These are phyloP conservation scores for Hippocampus barbouri DNA, from an alignment of 2,113 vertebrate species.

Conservation along the genomic window DNA sequence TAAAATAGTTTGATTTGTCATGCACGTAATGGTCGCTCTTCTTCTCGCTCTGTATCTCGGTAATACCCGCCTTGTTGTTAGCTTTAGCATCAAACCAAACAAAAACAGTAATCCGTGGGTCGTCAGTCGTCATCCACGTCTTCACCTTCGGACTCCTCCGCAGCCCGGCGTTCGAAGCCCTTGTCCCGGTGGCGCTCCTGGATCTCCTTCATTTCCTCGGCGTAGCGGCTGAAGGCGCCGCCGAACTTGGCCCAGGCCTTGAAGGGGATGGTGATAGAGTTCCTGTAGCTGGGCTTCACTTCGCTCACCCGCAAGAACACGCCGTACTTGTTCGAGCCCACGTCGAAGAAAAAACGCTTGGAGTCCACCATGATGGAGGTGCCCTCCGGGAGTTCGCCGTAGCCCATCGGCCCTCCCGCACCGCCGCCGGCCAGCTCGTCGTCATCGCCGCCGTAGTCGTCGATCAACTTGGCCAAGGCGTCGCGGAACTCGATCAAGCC, in stretches of 20 bases:
- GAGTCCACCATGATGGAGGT: constrained; percentile 94
- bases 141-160: constrained; percentile 90
- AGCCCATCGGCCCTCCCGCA: constrained; percentile 76
- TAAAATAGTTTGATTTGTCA: constrained; percentile 63
- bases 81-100: constrained; percentile 32
- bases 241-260: constrained; percentile 98
- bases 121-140: constrained; percentile 91
- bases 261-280: constrained; percentile 94
- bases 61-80: constrained; percentile 59
- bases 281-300: constrained; percentile 95
- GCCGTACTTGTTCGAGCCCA: constrained; percentile 97
- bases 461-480: constrained; percentile 90
- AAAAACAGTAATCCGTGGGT: constrained; percentile 4
- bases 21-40: constrained; percentile 65
- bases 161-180: constrained; percentile 81
- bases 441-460: constrained; percentile 91
- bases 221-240: constrained; percentile 90
- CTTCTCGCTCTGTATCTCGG: constrained; percentile 31
- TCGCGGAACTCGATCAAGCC: constrained; percentile 96
- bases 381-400: constrained; percentile 90
- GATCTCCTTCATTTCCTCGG: constrained; percentile 97
- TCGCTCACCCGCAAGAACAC: constrained; percentile 94
- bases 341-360: constrained; percentile 96
- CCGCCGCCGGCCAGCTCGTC: constrained; percentile 84
- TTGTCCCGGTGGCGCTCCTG: constrained; percentile 91